Evolutionary conservation across 2,888 invertebrate genomes (phyloP), one percentile per base, ranked within the genome.

Genomic region (Syrista parreyssii): DNA sequence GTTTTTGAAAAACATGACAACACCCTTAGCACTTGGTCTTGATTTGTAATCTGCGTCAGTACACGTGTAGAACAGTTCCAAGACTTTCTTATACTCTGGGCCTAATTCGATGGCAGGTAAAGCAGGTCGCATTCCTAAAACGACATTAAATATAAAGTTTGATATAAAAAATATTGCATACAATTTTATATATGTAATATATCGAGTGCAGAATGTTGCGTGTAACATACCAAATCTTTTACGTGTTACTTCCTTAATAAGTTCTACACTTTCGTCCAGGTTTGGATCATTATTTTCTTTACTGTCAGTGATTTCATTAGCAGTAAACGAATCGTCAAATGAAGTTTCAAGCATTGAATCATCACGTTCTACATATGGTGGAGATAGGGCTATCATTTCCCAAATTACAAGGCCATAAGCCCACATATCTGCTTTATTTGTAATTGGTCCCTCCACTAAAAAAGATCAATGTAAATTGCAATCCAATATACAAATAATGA

Each of bases 371-470:
- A 92, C 91, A 87, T 96, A 95, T 0, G 97, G 97, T 0, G 95
- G 93, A 76, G 93, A 92, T 4, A 97, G 92, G 0, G 96, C 93
- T 89, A 97, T 92, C 94, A 96, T 97, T 93, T 97, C 97, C 94
- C 96, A 97, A 35, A 97, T 88, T 0, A 95, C 94, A 12, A 97
- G 92, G 0, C 97, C 97, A 82, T 95, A 95, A 3, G 97, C 93
- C 92, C 96, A 97, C 74, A 97, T 94, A 88, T 97, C 97, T 0
- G 96, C 94, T 91, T 96, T 96, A 84, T 92, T 92, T 4, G 95
- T 94, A 75, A 97, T 93, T 32, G 93, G 90, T 35, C 92, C 92
- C 71, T 91, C 89, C 12, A 93, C 93, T 74, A 33, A 35, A 15
- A 68, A 30, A 78, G 73, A 12, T 30, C 12, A 12, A 32, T 76